These are phyloP conservation scores for Drosophila ohnishii DNA, from an alignment of 1,140 invertebrate species.

Conservation along the genomic window DNA sequence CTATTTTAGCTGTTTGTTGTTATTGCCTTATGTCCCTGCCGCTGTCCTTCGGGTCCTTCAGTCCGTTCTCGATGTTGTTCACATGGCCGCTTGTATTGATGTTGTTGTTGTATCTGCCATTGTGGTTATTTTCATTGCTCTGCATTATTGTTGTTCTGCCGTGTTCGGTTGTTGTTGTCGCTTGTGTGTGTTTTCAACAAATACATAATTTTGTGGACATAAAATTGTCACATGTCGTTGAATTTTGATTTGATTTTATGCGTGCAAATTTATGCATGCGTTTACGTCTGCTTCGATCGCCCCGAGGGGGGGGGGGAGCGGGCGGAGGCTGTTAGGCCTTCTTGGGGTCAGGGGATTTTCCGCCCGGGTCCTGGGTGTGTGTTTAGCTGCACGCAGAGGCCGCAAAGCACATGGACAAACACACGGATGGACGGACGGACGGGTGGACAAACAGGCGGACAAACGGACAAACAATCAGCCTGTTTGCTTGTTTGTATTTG, in stretches of 20 bases:
- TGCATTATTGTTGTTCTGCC: conserved; percentile 73
- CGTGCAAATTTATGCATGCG: conserved; percentile 79
- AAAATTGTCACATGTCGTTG: conserved; percentile 82
- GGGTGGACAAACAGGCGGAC: conserved; percentile 17
- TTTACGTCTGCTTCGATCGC: conserved; percentile 53
- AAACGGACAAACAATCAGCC: conserved; percentile 11
- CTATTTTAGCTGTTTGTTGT: conserved; percentile 80
- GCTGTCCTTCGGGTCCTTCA: conserved; percentile 9
- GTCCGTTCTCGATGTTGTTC: conserved; percentile 52
- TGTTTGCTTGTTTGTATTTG: conserved; percentile 60
- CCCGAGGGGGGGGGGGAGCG: not conserved
- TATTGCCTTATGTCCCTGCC: conserved; percentile 74
- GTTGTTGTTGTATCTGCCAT: conserved; percentile 53
- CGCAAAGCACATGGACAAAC: conserved; percentile 31
- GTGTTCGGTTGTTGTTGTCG: conserved; percentile 57
- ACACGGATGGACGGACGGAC: conserved; percentile 9
- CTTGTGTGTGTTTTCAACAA: conserved; percentile 76
- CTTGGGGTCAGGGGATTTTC: conserved; percentile 26
- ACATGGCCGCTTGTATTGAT: conserved; percentile 30
- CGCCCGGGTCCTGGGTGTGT: conserved; percentile 40
- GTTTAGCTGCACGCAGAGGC: conserved; percentile 48
- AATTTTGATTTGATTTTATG: conserved; percentile 82
- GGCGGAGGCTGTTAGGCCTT: not conserved
- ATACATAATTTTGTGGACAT: conserved; percentile 82
- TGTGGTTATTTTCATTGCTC: conserved; percentile 78